Percentiles rank a stretch among this genome's conserved stretches.
Evolutionary conservation across 1,140 invertebrate genomes (phyloP).

Genomic region (Eubasilissa regina): DNA sequence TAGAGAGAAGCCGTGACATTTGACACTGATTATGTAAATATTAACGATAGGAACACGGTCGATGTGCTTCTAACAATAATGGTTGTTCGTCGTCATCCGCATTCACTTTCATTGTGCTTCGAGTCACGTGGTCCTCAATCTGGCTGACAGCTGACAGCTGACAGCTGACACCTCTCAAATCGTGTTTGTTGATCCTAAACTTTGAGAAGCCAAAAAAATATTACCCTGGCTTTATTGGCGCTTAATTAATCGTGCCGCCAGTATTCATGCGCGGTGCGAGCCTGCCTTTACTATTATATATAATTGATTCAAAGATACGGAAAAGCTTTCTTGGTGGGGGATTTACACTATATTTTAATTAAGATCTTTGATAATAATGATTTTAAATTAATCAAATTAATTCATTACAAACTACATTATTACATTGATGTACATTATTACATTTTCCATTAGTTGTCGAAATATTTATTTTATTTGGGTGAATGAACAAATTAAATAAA

Average conservation of each 20-base stretch:
- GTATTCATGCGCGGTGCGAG: background rate
- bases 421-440: too few species aligned
- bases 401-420: too few species aligned
- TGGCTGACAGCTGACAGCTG: background rate
- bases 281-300: too few species aligned
- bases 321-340: too few species aligned
- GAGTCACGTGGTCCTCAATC: constrained; percentile 12
- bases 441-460: too few species aligned
- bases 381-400: too few species aligned
- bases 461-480: too few species aligned
- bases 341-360: too few species aligned
- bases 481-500: too few species aligned
- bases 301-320: too few species aligned
- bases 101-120: constrained; percentile 51
- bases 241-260: constrained; percentile 15
- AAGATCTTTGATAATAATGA: too few species aligned
- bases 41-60: constrained; percentile 2
- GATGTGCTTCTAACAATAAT: background rate
- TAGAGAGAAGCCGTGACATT: constrained; percentile 46
- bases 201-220: constrained; percentile 5
- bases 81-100: constrained; percentile 39
- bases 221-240: constrained; percentile 10
- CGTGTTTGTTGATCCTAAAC: background rate
- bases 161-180: constrained; percentile 18
- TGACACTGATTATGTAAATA: constrained; percentile 38